phyloP scores from a whole-genome alignment of 1,140 invertebrate genomes.

The Orussus abietinus region DNA sequence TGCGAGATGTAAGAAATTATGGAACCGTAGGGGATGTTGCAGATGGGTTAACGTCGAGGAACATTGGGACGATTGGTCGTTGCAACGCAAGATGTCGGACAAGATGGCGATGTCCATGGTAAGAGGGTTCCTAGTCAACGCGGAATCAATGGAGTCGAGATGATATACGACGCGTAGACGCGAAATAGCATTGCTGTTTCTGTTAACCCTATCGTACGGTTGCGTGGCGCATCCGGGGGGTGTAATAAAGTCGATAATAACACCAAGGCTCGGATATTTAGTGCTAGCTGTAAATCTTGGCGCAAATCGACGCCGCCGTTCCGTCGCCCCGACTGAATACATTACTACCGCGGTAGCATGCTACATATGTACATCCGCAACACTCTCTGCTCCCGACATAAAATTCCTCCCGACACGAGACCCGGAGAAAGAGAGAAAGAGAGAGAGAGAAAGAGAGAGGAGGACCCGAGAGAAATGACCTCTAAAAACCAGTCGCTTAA shows the following conservation, averaged over 20 bases:
- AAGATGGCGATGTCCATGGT: too few relatives aligned
- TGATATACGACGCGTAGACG: slow-evolving; percentile 44
- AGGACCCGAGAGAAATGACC: slow-evolving; percentile 21
- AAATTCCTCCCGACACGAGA: slow-evolving; percentile 24
- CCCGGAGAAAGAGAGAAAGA: too few relatives aligned
- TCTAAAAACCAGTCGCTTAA: slow-evolving; percentile 26
- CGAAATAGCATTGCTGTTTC: slow-evolving; percentile 39
- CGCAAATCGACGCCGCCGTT: slow-evolving; percentile 43
- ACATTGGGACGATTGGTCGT: too few relatives aligned
- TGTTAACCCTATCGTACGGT: slow-evolving; percentile 39
- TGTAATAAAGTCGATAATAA: slow-evolving; percentile 50
- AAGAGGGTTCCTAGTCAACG: slow-evolving; percentile 16
- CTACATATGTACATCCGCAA: slow-evolving; percentile 30
- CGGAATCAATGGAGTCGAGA: slow-evolving; percentile 40
- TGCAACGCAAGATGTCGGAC: too few relatives aligned
- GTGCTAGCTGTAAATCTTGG: slow-evolving; percentile 45
- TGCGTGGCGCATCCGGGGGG: slow-evolving; percentile 28
- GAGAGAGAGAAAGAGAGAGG: too few relatives aligned
- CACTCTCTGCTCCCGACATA: slow-evolving; percentile 27
- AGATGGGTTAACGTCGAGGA: too few relatives aligned
- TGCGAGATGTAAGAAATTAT: too few relatives aligned
- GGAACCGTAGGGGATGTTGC: too few relatives aligned
- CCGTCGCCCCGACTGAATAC: slow-evolving; percentile 33
- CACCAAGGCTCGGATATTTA: slow-evolving; percentile 45
- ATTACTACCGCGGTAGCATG: slow-evolving; percentile 34